Percentiles rank a stretch among this genome's conserved stretches.
Evolutionary conservation across 2,797 vertebrate species (phyloP).

Genomic region (Neosilurus mollespiculum): DNA sequence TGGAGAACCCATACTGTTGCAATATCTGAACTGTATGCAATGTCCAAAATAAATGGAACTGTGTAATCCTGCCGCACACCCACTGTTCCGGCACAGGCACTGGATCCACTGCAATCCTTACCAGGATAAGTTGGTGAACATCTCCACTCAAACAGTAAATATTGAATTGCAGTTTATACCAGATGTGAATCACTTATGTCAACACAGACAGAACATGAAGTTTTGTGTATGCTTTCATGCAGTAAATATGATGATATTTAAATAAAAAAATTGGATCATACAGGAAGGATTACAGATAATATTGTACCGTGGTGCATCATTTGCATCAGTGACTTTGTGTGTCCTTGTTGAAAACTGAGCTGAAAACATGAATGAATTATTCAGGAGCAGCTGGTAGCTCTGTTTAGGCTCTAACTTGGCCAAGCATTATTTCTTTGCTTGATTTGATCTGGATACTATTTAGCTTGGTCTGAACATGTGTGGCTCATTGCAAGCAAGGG

Average conservation of each 20-base stretch:
- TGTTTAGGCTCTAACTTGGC: conserved; percentile 6
- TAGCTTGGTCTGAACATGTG: conserved; percentile 34
- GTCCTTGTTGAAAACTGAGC: background rate
- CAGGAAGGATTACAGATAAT: background rate
- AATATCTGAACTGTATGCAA: too few relatives aligned
- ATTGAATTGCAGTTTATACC: background rate
- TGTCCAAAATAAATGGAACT: background rate
- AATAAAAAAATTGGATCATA: background rate
- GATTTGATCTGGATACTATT: conserved; percentile 34
- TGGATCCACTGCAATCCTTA: background rate
- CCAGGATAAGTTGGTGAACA: background rate
- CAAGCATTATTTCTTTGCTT: conserved; percentile 22
- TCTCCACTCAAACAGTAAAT: background rate
- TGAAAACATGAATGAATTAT: conserved; percentile 14
- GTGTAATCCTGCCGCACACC: background rate
- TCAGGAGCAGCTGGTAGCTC: conserved; percentile 21
- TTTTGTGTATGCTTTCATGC: background rate
- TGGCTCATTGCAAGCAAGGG: conserved; percentile 29
- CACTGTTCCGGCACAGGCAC: background rate
- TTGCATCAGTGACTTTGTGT: conserved; percentile 5
- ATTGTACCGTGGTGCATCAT: background rate
- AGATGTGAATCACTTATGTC: background rate
- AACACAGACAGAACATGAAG: background rate
- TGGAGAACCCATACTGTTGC: background rate
- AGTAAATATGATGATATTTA: background rate